A percentile compares a stretch with the other conserved stretches of the same genome.
Evolutionary conservation across 2,797 vertebrate species (phyloP).

Genomic region (Dicrostonyx torquatus): DNA sequence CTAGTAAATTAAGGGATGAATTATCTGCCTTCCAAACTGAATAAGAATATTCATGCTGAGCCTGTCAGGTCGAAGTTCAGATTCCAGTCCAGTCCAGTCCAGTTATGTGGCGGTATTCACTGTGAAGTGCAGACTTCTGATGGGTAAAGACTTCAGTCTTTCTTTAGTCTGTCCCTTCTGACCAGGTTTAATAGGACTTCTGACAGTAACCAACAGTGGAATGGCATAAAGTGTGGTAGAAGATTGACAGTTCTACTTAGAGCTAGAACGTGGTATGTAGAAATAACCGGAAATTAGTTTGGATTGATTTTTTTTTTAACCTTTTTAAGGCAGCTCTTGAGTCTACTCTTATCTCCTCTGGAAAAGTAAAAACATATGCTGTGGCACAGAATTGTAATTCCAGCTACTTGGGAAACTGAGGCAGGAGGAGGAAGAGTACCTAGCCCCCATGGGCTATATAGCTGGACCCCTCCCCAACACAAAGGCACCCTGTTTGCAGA

Average conservation of each 20-base stretch:
- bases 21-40: constrained; percentile 5
- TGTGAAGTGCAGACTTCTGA: neutral
- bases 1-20: constrained; percentile 9
- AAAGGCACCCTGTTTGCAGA: neutral
- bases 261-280: neutral
- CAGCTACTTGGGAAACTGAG: neutral
- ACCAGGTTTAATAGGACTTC: neutral
- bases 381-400: neutral
- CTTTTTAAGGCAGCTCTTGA: neutral
- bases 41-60: neutral
- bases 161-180: constrained; percentile 4
- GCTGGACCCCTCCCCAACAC: neutral
- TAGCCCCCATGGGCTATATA: neutral
- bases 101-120: neutral
- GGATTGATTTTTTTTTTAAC: neutral
- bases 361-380: neutral
- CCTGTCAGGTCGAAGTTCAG: neutral
- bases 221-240: neutral
- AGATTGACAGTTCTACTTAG: neutral
- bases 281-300: constrained; percentile 16
- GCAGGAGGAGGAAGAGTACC: neutral
- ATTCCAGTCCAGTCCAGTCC: neutral
- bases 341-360: neutral
- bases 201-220: neutral
- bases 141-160: neutral